Conservation (phyloP, 2,797 vertebrate genomes). For the Aphelocoma californica region DNA sequence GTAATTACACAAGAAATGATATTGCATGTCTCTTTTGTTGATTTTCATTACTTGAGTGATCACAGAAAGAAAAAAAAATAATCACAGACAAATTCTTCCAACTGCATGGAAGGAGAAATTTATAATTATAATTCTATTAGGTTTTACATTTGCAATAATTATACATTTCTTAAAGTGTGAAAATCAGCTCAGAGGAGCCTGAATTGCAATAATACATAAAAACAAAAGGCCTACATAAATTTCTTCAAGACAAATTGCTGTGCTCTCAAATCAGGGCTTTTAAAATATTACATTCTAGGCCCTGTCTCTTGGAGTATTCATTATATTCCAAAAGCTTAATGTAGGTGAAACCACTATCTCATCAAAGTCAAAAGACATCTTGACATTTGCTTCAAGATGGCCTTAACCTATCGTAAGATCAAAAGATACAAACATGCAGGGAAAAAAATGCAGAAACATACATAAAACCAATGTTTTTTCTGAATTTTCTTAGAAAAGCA, state of each 20-base stretch:
- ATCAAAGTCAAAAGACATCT: background rate
- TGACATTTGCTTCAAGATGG: background rate
- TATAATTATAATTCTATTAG: background rate
- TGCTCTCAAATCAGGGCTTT: background rate
- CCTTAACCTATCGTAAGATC: background rate
- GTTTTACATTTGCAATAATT: background rate
- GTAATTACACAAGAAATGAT: background rate
- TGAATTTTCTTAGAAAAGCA: background rate
- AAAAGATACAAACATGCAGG: background rate
- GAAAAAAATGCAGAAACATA: background rate
- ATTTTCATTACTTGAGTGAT: background rate
- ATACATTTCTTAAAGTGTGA: background rate
- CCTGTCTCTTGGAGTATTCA: background rate
- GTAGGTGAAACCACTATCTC: background rate
- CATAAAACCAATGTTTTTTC: background rate
- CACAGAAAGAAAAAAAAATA: background rate
- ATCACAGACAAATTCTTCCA: background rate
- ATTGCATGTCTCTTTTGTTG: background rate
- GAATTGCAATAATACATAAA: background rate
- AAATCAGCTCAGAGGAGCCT: background rate
- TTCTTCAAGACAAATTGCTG: background rate
- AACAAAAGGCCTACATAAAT: background rate
- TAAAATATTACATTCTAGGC: background rate
- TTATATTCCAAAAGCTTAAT: background rate
- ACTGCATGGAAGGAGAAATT: background rate